A percentile compares a stretch with the other conserved stretches of the same genome.
These are phyloP conservation scores for Heliopora coerulea DNA, from an alignment of 92 coral and sea anemone genomes.

Conservation along the genomic window DNA sequence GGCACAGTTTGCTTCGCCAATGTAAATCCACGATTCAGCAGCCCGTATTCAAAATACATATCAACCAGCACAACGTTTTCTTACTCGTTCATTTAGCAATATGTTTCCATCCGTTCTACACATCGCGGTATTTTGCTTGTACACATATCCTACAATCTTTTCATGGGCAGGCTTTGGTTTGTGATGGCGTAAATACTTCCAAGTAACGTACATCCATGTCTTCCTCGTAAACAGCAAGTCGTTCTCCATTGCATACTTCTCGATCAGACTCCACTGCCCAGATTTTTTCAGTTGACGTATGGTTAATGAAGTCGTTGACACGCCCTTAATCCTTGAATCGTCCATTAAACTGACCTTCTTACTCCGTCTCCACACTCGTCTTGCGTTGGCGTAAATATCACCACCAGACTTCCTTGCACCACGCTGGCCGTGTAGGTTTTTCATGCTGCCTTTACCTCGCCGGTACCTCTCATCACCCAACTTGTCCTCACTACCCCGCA, in stretches of 20 bases:
- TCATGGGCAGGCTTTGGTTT: slow-evolving; percentile 27
- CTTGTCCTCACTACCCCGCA: neutral
- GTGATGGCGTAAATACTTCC: slow-evolving; percentile 25
- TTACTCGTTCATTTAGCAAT: slow-evolving; percentile 64
- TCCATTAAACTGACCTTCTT: neutral
- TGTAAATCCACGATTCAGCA: no score
- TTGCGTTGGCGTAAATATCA: no score
- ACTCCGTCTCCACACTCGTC: neutral
- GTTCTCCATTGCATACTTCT: slow-evolving; percentile 6
- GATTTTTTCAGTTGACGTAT: neutral
- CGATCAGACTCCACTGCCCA: slow-evolving; percentile 9
- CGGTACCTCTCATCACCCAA: neutral
- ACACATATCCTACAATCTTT: slow-evolving; percentile 21
- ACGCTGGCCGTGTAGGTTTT: no score
- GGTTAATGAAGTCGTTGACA: neutral
- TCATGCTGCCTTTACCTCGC: neutral
- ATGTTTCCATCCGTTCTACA: slow-evolving; percentile 86
- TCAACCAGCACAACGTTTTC: no score
- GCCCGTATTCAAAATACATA: no score
- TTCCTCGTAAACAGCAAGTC: slow-evolving; percentile 9
- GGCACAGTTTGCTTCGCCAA: no score
- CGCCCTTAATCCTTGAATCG: neutral
- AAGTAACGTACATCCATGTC: slow-evolving; percentile 34
- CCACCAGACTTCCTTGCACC: no score
- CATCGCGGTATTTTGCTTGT: slow-evolving; percentile 73